Base-by-base conservation (phyloP, 2,888 invertebrate genomes). In the Odontothrips loti region DNA sequence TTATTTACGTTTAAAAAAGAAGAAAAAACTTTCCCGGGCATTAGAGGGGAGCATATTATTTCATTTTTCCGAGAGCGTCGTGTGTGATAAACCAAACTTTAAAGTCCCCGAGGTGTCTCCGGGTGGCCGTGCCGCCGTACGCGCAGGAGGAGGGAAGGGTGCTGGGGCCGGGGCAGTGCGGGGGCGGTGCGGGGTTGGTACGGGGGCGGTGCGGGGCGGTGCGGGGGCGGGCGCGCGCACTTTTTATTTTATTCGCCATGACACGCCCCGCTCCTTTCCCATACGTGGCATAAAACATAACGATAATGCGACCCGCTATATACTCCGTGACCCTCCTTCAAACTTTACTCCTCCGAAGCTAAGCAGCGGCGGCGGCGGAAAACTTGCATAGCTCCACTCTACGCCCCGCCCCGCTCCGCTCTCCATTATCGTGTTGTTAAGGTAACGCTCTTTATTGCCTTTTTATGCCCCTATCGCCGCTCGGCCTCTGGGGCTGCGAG, bases 401-500 rank as follows among this genome's bases (percentile, higher is more conserved):
- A n/a, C n/a, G n/a, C n/a, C n/a, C n/a, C n/a, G n/a, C n/a, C n/a
- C n/a, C n/a, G n/a, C n/a, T n/a, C n/a, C n/a, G n/a, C n/a, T n/a
- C 68, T 75, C 68, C 68, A 75, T 75, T 75, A 75, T 27, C 68
- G 23, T 75, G 68, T 75, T 75, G 68, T 75, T 75, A 75, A 75
- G 68, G 68, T 75, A 75, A 75, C 68, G 23, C 12, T 75, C 27
- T 23, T 75, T 75, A 75, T 75, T 75, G 68, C 68, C 23, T 75
- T 75, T 75, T 75, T 75, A 75, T 75, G 27, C 27, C 23, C 8
- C 27, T 27, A 27, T 23, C 68, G 68, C 23, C 27, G 68, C 68
- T 2, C 34, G 34, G 34, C 34, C 34, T 6, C 3, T 43, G 34
- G 34, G 34, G 34, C 34, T 75, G 68, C 23, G 15, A 20, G n/a